Evolutionary conservation across 2,113 vertebrate genomes (phyloP).

Genomic region (Oreochromis niloticus): DNA sequence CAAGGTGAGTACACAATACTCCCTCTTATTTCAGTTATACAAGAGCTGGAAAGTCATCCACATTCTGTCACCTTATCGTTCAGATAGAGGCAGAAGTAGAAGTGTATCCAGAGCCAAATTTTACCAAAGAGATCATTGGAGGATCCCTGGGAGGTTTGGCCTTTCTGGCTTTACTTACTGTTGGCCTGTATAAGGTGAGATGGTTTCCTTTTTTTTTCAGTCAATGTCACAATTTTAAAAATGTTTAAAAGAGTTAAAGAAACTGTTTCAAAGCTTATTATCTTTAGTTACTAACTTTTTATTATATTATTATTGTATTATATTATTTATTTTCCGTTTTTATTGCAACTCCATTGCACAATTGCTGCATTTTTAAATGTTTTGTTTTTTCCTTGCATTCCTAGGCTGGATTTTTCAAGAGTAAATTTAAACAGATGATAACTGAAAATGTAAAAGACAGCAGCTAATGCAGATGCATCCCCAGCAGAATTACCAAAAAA

Average conservation of each 20-base stretch:
- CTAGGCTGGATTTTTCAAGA: constrained; percentile 82
- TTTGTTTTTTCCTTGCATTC: background rate
- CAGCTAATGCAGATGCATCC: background rate
- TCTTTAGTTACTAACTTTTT: background rate
- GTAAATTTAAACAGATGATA: constrained; percentile 59
- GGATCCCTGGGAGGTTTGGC: constrained; percentile 72
- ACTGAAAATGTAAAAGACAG: background rate
- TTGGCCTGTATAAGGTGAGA: constrained; percentile 73
- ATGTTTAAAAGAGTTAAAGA: background rate
- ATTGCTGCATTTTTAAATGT: background rate
- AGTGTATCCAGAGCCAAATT: constrained; percentile 51
- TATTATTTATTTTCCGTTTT: background rate
- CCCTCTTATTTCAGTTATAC: background rate
- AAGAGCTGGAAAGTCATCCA: background rate
- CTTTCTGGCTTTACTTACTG: constrained; percentile 65
- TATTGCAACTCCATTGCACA: background rate
- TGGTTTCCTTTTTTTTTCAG: background rate
- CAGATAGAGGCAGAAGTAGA: constrained; percentile 74
- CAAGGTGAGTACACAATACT: constrained; percentile 56
- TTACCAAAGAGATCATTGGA: constrained; percentile 67
- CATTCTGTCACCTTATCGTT: background rate
- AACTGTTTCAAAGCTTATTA: background rate
- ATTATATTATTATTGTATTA: background rate
- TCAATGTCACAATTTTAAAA: background rate
- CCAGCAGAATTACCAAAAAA: background rate